Percentiles rank a stretch among this genome's conserved stretches.
Conservation (phyloP, 35 echinoderm and acorn worm genomes). For the Stichopus chloronotus region DNA sequence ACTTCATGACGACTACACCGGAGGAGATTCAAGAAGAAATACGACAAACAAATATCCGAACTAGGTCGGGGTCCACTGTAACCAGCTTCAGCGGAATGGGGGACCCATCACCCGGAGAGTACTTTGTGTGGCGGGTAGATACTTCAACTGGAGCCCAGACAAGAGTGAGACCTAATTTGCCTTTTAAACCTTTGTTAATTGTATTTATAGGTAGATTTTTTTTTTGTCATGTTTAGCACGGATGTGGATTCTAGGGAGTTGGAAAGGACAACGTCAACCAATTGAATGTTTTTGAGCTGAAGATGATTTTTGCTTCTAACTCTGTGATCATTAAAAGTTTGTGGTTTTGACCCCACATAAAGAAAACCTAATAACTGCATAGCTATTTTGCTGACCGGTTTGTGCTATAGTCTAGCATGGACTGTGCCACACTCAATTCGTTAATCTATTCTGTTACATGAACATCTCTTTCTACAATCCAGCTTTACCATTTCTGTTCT, state of each 20-base stretch:
- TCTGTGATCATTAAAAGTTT: too few relatives aligned
- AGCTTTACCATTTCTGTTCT: background rate
- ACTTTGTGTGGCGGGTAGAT: background rate
- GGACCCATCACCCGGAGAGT: constrained; percentile 13
- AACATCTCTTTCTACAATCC: too few relatives aligned
- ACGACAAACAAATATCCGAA: background rate
- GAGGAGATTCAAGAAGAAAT: constrained; percentile 41
- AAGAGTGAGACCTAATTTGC: background rate
- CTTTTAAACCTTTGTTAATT: background rate
- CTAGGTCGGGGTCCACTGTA: background rate
- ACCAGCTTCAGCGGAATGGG: background rate
- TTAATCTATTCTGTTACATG: too few relatives aligned
- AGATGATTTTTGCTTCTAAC: too few relatives aligned
- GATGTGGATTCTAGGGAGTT: too few relatives aligned
- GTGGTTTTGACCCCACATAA: too few relatives aligned
- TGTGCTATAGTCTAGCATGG: too few relatives aligned
- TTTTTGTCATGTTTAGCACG: background rate
- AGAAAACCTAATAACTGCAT: too few relatives aligned
- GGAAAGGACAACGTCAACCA: too few relatives aligned
- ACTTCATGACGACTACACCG: constrained; percentile 40
- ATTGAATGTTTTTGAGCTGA: too few relatives aligned
- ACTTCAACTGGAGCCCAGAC: background rate
- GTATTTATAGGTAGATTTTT: background rate
- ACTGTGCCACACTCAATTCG: too few relatives aligned
- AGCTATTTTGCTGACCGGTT: too few relatives aligned